Evolutionary conservation across 2,797 vertebrate species (phyloP).

Genomic region (Lepilemur septentrionalis): DNA sequence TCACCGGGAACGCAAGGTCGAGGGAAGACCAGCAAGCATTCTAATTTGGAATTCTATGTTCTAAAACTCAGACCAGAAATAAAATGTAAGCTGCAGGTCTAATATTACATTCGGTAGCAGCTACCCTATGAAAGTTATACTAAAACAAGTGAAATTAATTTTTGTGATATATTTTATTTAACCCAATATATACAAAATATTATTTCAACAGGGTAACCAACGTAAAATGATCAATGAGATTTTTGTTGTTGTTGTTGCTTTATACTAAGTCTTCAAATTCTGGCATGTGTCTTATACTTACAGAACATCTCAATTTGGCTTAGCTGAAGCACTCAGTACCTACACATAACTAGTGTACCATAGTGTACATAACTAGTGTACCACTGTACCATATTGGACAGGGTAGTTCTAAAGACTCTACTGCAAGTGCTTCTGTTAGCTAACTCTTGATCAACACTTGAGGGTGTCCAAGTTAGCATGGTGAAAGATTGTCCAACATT

Average conservation of each 20-base stretch:
- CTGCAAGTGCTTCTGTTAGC: not conserved
- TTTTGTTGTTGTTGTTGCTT: not conserved
- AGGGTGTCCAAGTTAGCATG: not conserved
- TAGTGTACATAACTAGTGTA: not conserved
- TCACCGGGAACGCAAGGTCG: not conserved
- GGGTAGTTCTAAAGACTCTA: not conserved
- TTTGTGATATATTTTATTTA: slow-evolving; percentile 42
- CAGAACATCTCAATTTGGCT: not conserved
- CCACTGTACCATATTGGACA: not conserved
- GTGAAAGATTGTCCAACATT: not conserved
- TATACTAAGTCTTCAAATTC: not conserved
- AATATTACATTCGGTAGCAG: slow-evolving; percentile 45
- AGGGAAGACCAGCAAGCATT: not conserved
- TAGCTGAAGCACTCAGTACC: not conserved
- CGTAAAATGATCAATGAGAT: slow-evolving; percentile 5
- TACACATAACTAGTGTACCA: too few relatives aligned
- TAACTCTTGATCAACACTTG: not conserved
- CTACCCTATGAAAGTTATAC: slow-evolving; percentile 3
- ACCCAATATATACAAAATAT: not conserved
- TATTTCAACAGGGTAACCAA: not conserved
- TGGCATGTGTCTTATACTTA: not conserved
- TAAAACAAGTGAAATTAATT: slow-evolving; percentile 37
- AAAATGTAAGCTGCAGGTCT: not conserved
- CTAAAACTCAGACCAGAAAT: slow-evolving; percentile 33
- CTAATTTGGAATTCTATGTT: slow-evolving; percentile 47